Evolutionary conservation across 1,140 invertebrate species (phyloP), one percentile per base, ranked within the genome.

Genomic region (Drosophila pallidifrons): DNA sequence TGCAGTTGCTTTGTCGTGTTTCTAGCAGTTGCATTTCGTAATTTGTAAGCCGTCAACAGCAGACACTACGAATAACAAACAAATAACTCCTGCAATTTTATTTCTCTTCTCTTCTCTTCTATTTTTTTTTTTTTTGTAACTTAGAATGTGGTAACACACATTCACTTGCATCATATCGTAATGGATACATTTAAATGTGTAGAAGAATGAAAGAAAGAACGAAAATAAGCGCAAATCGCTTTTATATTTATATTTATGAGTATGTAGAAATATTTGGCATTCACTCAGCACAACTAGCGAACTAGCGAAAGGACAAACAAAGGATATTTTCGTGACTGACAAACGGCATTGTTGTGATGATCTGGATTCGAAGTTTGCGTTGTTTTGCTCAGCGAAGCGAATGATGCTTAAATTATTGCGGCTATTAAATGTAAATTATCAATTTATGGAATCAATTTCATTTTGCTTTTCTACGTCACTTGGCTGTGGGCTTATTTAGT

Each of bases 31-130:
- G 68, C 68, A 71, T 72, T 71, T 65, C 8, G 51, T 55, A 72
- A 76, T 71, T 76, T 51, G 6, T 38, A 10, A 60, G 58, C 47
- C 49, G 59, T 76, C 73, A 65, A 7, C 38, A 52, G 5, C 73
- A 75, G 73, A 52, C 20, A 38, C 30, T 69, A 15, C 51, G 30
- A 54, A 35, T 35, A 32, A 10, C 51, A 54, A 52, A 52, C 28
- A 52, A 54, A 32, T 15, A 54, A 54, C 51, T 54, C 8, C 35
- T 38, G 35, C 35, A 38, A 38, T 38, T 38, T 38, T 8, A 38
- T 38, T 38, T 38, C n/a, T 32, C 15, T 15, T 28, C 28, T 10
- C 7, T 46, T 38, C 20, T 64, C 2, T 49, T 38, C n/a, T 51
- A 5, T 11, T 7, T 35, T 54, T 54, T 15, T n/a, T 32, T 13